Evolutionary conservation across 2,888 invertebrate genomes (phyloP), one percentile per base, ranked within the genome.

Genomic region (Prosapia bicincta): DNA sequence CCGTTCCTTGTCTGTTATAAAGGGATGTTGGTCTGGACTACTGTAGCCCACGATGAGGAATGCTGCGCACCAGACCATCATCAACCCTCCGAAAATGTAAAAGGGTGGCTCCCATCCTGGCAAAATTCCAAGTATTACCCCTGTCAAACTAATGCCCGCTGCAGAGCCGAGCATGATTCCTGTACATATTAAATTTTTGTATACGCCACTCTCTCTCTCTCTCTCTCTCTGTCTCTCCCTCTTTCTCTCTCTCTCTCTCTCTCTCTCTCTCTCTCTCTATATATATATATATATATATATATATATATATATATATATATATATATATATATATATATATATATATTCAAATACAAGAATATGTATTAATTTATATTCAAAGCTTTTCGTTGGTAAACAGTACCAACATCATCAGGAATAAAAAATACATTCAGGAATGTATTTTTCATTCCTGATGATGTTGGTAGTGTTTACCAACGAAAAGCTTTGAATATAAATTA

Each of bases 151-250:
- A 84, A 92, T 90, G 20, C 93, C 92, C 77, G 94, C 88, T 26
- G 97, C 95, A 1, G 95, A 96, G 0, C 97, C 97, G 3, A 97
- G 88, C 3, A 96, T 93, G 0, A 95, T 93, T 26, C 96, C 96
- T 84, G 90, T 89, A 84, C 91, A 30, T n/a, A n/a, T n/a, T n/a
- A n/a, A n/a, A n/a, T n/a, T n/a, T n/a, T n/a, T 28, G 28, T 28
- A 28, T 9, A 6, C 28, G 3, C 28, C 38, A 13, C 38, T 38
- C 38, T 38, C 38, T 38, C 38, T 38, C 38, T 38, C 38, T 38
- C 15, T 38, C 38, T 38, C 38, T 38, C 38, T 38, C 38, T 38
- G 10, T 38, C 38, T 38, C 38, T 38, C 38, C 9, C 38, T 38
- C 38, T 38, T 15, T 38, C 38, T 38, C 38, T 38, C 38, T 38